Evolutionary conservation across 1,140 invertebrate species (phyloP).

Genomic region (Anastatus disparis): DNA sequence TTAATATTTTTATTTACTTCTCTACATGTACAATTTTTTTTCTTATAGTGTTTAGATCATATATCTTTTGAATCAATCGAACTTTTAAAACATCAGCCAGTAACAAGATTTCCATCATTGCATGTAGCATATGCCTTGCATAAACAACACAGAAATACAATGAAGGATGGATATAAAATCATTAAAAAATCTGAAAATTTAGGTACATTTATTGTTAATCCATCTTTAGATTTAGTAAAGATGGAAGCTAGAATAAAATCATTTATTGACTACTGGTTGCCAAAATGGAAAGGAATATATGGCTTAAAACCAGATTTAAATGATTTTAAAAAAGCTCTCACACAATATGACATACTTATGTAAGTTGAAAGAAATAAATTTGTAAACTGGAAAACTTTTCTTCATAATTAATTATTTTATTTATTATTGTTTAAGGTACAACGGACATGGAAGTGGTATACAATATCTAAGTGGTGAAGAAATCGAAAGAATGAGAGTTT

Average conservation of each 20-base stretch:
- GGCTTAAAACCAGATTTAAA: slow-evolving; percentile 69
- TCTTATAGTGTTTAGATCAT: slow-evolving; percentile 74
- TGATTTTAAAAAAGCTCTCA: slow-evolving; percentile 71
- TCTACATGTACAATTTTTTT: slow-evolving; percentile 39
- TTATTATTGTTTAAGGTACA: slow-evolving; percentile 45
- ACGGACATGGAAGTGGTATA: slow-evolving; percentile 40
- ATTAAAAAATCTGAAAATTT: slow-evolving; percentile 55
- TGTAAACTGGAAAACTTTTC: neutral
- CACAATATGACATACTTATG: slow-evolving; percentile 75
- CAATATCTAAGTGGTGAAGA: slow-evolving; percentile 66
- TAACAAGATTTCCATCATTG: slow-evolving; percentile 79
- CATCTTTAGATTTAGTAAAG: slow-evolving; percentile 73
- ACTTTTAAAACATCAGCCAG: slow-evolving; percentile 71
- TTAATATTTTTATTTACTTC: slow-evolving; percentile 12
- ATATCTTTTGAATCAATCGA: slow-evolving; percentile 81
- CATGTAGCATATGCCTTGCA: slow-evolving; percentile 76
- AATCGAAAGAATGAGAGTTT: slow-evolving; percentile 71
- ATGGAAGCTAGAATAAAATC: slow-evolving; percentile 76
- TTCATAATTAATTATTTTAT: too few relatives aligned
- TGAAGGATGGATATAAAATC: slow-evolving; percentile 70
- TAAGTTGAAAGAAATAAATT: slow-evolving; percentile 69
- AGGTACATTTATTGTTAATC: slow-evolving; percentile 74
- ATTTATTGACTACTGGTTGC: slow-evolving; percentile 73
- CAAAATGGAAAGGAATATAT: slow-evolving; percentile 73
- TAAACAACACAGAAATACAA: slow-evolving; percentile 70